These are phyloP conservation scores for Mus musculus DNA, from an alignment of 2,113 vertebrate species.

Conservation along the genomic window DNA sequence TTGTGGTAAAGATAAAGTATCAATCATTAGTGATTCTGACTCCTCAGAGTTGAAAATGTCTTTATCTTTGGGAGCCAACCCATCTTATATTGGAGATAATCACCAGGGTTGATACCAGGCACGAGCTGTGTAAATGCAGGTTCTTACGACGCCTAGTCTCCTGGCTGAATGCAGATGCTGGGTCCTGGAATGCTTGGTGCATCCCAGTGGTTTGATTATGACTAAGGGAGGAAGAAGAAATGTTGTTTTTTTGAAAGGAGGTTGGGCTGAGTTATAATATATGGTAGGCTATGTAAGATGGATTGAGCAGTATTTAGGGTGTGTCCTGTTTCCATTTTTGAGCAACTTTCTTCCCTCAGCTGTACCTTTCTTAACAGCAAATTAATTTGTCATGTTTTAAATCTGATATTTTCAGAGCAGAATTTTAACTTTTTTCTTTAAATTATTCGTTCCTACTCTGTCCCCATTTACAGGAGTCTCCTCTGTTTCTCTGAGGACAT, in stretches of 20 bases:
- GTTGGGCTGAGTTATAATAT: neutral
- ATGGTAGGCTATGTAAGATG: neutral
- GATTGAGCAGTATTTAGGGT: neutral
- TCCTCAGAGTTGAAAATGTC: neutral
- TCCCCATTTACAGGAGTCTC: neutral
- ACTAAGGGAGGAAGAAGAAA: neutral
- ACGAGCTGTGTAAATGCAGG: neutral
- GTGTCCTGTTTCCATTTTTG: neutral
- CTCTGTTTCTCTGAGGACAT: neutral
- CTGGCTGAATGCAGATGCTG: neutral
- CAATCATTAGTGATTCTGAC: neutral
- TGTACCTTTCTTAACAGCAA: neutral
- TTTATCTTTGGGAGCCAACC: neutral
- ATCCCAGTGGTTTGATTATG: neutral
- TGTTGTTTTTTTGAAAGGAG: neutral
- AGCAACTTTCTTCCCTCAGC: neutral
- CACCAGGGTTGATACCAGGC: neutral
- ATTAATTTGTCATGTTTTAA: neutral
- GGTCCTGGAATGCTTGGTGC: neutral
- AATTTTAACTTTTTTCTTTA: neutral
- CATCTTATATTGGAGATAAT: neutral
- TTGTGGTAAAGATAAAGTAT: neutral
- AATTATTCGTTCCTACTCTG: fast-evolving
- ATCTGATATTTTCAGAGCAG: neutral
- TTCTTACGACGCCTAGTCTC: neutral